Conservation (phyloP, 2,797 vertebrate genomes). For the Sebastes hopkinsi region DNA sequence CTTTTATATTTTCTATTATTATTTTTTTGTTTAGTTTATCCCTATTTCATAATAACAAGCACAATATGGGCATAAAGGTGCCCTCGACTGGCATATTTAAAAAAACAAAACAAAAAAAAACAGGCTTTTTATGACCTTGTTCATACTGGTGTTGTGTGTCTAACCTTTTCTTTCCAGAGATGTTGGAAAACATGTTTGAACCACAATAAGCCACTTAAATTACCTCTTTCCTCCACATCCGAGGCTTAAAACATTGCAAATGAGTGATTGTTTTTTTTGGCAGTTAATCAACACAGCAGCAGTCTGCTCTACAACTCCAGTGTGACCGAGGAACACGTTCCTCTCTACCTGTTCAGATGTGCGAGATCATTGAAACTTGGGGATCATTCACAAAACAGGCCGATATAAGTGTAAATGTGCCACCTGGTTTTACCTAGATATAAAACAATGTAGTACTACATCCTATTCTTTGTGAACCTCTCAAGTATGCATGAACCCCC, state of each 20-base stretch:
- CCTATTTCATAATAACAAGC: conserved; percentile 85
- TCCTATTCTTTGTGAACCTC: conserved; percentile 74
- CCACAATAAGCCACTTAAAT: conserved; percentile 36
- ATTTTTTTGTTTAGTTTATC: conserved; percentile 78
- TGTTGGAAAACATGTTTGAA: conserved; percentile 37
- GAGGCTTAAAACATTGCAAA: conserved; percentile 7
- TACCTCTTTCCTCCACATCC: conserved; percentile 29
- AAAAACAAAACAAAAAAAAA: background rate
- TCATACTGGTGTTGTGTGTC: conserved; percentile 63
- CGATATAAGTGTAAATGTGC: conserved; percentile 73
- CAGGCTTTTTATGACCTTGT: conserved; percentile 48
- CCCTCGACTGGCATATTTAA: conserved; percentile 76
- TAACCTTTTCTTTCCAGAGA: conserved; percentile 46
- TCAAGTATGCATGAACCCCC: conserved; percentile 74
- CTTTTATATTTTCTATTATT: conserved; percentile 92
- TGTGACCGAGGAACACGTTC: conserved; percentile 41
- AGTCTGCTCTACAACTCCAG: conserved; percentile 53
- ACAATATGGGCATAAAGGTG: conserved; percentile 73
- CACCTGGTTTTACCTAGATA: conserved; percentile 70
- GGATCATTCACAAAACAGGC: conserved; percentile 72
- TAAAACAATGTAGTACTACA: conserved; percentile 67
- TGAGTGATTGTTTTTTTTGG: background rate
- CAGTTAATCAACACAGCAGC: background rate
- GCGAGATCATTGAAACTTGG: conserved; percentile 72
- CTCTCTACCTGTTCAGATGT: conserved; percentile 82